Evolutionary conservation across 2,888 invertebrate species (phyloP).

Genomic region (Danaus chrysippus): DNA sequence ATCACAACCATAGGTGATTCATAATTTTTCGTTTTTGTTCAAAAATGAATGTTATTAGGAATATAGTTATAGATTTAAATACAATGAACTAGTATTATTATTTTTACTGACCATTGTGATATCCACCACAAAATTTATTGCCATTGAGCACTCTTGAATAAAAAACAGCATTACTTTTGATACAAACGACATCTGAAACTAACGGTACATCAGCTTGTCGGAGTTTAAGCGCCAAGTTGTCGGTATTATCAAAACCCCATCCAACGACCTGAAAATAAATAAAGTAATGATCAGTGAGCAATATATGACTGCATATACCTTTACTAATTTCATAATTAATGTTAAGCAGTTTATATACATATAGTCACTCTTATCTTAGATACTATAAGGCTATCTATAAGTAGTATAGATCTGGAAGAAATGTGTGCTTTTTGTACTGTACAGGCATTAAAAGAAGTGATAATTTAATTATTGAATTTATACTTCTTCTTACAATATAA

Average conservation of each 20-base stretch:
- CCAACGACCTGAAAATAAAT: slow-evolving; percentile 49
- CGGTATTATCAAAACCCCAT: slow-evolving; percentile 54
- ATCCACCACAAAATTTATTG: slow-evolving; percentile 51
- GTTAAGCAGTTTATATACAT: not conserved
- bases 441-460: too few relatives aligned
- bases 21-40: too few relatives aligned
- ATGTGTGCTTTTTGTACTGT: too few relatives aligned
- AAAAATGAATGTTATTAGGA: too few relatives aligned
- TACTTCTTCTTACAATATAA: too few relatives aligned
- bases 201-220: slow-evolving; percentile 45
- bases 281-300: not conserved
- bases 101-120: slow-evolving; percentile 40
- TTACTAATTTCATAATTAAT: too few relatives aligned
- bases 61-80: not conserved
- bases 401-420: too few relatives aligned
- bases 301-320: too few relatives aligned
- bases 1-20: too few relatives aligned
- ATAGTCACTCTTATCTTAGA: not conserved
- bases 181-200: slow-evolving; percentile 44
- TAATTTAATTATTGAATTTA: too few relatives aligned
- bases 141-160: slow-evolving; percentile 40
- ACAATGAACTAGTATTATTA: slow-evolving; percentile 5
- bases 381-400: too few relatives aligned
- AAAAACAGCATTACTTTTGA: slow-evolving; percentile 44
- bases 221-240: slow-evolving; percentile 40